A percentile compares a stretch with the other conserved stretches of the same genome.
These are phyloP conservation scores for Pogona vitticeps DNA, from an alignment of 2,113 vertebrate species.

Conservation along the genomic window DNA sequence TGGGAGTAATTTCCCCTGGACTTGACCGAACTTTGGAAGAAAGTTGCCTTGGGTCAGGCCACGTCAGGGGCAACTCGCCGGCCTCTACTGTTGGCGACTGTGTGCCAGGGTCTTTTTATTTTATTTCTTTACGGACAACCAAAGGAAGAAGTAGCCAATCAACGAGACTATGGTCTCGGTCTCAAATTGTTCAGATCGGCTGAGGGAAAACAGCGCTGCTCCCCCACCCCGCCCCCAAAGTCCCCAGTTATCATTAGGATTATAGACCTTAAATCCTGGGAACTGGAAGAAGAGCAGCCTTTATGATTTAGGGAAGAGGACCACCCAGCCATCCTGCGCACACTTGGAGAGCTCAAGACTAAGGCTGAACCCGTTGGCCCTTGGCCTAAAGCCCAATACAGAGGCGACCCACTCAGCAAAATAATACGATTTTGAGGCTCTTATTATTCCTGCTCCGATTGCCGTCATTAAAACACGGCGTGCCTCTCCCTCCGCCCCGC, in stretches of 20 bases:
- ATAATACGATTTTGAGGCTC: background rate
- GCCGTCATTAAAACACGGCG: background rate
- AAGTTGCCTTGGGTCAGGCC: too few species aligned
- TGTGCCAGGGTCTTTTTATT: background rate
- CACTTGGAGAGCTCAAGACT: background rate
- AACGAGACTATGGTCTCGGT: background rate
- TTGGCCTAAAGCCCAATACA: background rate
- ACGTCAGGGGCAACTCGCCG: too few species aligned
- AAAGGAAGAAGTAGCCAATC: background rate
- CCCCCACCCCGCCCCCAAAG: too few species aligned
- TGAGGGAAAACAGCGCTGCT: too few species aligned
- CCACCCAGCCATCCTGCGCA: background rate
- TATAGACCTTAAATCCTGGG: too few species aligned
- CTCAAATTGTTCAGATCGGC: too few species aligned
- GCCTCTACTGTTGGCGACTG: too few species aligned
- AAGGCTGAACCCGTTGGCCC: background rate
- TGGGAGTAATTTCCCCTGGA: background rate
- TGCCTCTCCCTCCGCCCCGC: background rate
- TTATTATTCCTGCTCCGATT: background rate
- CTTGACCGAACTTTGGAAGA: too few species aligned
- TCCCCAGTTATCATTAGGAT: too few species aligned
- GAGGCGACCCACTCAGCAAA: background rate
- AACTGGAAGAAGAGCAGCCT: background rate
- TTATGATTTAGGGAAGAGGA: background rate
- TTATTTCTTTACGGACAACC: too few species aligned